These are phyloP conservation scores for Coluber constrictor DNA, from an alignment of 2,797 vertebrate species.

Conservation along the genomic window DNA sequence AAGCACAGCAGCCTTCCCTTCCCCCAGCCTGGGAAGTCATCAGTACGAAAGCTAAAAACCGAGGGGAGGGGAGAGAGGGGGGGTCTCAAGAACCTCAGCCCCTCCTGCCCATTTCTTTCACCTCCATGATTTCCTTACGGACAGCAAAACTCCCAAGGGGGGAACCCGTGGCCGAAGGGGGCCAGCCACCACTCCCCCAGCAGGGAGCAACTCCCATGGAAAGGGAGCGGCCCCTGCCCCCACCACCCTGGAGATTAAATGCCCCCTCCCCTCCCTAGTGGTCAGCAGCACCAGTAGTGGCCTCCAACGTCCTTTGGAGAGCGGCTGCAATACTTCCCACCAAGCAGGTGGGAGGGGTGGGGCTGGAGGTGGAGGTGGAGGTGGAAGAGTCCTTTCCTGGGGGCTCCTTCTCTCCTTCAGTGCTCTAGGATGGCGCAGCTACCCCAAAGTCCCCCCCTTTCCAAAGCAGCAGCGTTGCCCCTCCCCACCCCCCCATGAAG, in stretches of 20 bases:
- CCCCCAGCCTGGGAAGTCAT: not conserved
- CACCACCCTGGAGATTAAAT: not conserved
- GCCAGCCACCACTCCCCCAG: no score
- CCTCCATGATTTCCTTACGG: no score
- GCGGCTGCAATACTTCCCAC: not conserved
- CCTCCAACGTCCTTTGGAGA: no score
- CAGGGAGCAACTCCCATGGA: not conserved
- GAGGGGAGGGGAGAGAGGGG: not conserved
- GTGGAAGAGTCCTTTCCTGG: not conserved
- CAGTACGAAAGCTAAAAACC: not conserved
- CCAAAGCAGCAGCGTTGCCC: rapidly evolving
- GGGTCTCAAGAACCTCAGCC: no score
- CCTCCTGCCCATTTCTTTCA: not conserved
- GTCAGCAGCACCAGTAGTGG: not conserved
- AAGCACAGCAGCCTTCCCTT: not conserved
- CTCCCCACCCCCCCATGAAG: not conserved
- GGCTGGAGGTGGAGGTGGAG: no score
- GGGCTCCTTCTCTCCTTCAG: not conserved
- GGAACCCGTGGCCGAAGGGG: not conserved
- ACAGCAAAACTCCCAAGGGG: no score
- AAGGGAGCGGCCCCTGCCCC: not conserved
- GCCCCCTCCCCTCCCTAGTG: no score
- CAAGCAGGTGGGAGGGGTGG: not conserved
- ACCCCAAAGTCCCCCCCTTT: not conserved
- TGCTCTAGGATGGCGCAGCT: not conserved